Evolutionary conservation across 2,888 invertebrate species (phyloP).

Genomic region (Lumbricus terrestris): DNA sequence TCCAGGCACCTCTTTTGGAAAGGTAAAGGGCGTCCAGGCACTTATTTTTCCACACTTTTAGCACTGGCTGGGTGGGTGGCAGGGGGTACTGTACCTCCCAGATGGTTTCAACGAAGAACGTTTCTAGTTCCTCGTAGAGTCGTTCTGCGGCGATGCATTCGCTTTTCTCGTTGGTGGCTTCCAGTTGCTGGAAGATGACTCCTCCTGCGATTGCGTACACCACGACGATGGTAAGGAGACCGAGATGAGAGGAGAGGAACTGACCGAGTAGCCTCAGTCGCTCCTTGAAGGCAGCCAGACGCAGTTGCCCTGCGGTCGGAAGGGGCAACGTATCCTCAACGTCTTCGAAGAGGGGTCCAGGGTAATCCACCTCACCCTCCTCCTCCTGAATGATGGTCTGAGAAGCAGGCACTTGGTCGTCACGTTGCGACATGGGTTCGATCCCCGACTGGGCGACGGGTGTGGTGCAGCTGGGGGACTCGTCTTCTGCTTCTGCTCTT

Average conservation of each 20-base stretch:
- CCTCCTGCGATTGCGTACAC: slow-evolving; percentile 47
- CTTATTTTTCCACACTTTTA: no score
- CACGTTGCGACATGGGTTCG: not conserved
- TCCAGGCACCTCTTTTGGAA: no score
- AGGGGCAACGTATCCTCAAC: not conserved
- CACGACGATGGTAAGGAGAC: slow-evolving; percentile 10
- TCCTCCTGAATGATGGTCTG: not conserved
- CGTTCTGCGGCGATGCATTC: slow-evolving; percentile 49
- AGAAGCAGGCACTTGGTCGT: not conserved
- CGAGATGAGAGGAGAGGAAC: slow-evolving; percentile 11
- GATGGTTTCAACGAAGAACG: slow-evolving; percentile 41
- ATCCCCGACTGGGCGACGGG: not conserved
- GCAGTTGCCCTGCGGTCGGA: not conserved
- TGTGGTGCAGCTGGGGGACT: not conserved
- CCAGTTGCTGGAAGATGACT: slow-evolving; percentile 57
- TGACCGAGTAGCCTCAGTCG: not conserved
- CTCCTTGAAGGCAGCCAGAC: not conserved
- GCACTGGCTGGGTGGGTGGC: no score
- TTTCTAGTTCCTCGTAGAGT: slow-evolving; percentile 47
- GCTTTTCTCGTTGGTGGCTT: slow-evolving; percentile 56
- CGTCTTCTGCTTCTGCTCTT: not conserved
- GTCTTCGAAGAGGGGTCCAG: not conserved
- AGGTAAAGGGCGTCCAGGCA: no score
- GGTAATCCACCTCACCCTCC: no score
- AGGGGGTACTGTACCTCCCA: no score